Evolutionary conservation across 92 coral and sea anemone species (phyloP), one percentile per base, ranked within the genome.

Genomic region (Micromussa lordhowensis): DNA sequence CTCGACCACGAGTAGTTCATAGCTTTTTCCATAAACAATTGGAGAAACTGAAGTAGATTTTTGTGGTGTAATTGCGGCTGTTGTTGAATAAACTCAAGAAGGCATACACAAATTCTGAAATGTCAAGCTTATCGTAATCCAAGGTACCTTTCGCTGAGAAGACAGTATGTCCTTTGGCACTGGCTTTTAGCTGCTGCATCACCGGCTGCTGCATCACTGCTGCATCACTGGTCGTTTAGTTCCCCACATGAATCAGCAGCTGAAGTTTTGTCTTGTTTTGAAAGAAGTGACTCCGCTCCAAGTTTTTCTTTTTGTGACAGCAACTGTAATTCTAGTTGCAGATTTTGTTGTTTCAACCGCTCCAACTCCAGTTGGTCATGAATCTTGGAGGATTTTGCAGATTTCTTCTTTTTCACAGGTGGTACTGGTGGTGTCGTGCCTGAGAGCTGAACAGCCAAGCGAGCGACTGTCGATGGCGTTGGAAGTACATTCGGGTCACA

Each of bases 311-410:
- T 77, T 24, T 54, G 66, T 2, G 80, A 44, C 2, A 77, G 80
- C 3, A 77, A 2, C 28, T 77, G 32, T 49, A 87, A 28, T 44
- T 87, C 79, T 12, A 87, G 68, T 44, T 87, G 90, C 3, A 79
- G 86, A 17, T 87, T 79, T 28, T 77, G 80, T 18, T 80, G 81
- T 63, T 80, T 83, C 31, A 78, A 78, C 26, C 68, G 36, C 75
- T 70, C 75, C 75, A 70, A 31, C 38, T 70, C 75, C 75, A 70
- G 34, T 78, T 78, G 82, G 14, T 78, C 82, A 1, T 78, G 68
- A 78, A 78, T 78, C n/a, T 53, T 78, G 57, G 66, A 53, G 66
- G 82, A 48, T n/a, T 78, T 78, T 78, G 5, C 68, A 49, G 82
- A 78, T 78, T 78, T 78, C 61, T 48, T 77, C 34, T 70, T 70